Base-by-base conservation (phyloP, 2,888 invertebrate genomes). In the Limenitis camilla region DNA sequence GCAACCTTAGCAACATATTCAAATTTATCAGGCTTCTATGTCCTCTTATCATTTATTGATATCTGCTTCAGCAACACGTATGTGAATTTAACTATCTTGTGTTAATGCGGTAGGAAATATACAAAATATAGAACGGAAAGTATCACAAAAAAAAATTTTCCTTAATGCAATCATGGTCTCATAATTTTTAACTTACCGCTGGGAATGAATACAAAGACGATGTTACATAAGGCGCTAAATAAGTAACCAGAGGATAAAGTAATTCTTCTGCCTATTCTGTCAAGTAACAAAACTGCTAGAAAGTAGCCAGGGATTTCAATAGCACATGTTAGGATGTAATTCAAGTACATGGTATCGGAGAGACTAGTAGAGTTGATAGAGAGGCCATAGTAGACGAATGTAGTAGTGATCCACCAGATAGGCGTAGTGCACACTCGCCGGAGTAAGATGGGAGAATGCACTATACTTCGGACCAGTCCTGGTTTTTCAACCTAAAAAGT, bases 261-360 rank as follows among this genome's bases (percentile, higher is more conserved):
- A 5, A 87, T 81, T 57, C 90, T 89, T 55, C 92, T 80, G 1
- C 92, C 92, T 6, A 90, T 69, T 48, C 74, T 83, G 55, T 90
- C 89, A 66, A 92, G 81, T n/a, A 92, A 71, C 6, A 90, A 67
- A 49, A 89, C 89, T 0, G 91, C 90, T 28, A 89, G 64, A 63
- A 91, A 80, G 63, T 90, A 92, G 0, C 91, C 93, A 0, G 94
- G 93, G 41, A 93, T 90, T 69, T 93, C 94, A 1, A 91, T 88
- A 0, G 89, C 70, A 0, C 89, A 77, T 5, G 90, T 91, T 10
- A 90, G 74, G 27, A 91, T 86, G 62, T 91, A 93, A 74, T 92
- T 92, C 19, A 91, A 44, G 66, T 92, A 92, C 56, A 85, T 86
- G 66, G 92, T 90, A 4, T 91, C 92, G 0, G 89, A 88, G 59